Evolutionary conservation across 2,888 invertebrate species (phyloP).

Genomic region (Agrenia bidenticulata): DNA sequence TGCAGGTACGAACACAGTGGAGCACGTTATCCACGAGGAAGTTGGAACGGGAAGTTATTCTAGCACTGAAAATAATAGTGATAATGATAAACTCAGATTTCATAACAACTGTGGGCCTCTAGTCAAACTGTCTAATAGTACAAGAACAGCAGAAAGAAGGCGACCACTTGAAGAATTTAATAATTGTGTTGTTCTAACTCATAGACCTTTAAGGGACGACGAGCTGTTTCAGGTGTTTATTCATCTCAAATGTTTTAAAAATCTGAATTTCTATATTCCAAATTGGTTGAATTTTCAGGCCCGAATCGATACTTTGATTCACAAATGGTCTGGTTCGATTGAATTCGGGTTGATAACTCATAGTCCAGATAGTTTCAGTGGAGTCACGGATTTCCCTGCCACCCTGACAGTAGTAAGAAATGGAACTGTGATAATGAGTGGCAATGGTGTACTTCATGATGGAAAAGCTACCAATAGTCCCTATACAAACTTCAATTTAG

Average conservation of each 20-base stretch:
- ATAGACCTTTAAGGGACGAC: conserved; percentile 79
- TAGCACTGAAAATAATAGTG: conserved; percentile 48
- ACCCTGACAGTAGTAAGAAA: conserved; percentile 97
- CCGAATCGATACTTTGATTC: conserved; percentile 85
- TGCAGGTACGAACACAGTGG: conserved; percentile 51
- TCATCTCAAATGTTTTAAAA: background rate
- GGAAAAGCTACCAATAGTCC: conserved; percentile 91
- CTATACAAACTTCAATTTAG: conserved; percentile 90
- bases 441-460: conserved; percentile 89
- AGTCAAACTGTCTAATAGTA: conserved; percentile 77
- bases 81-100: conserved; percentile 72
- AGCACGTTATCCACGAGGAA: conserved; percentile 47
- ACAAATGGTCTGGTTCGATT: conserved; percentile 75
- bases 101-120: conserved; percentile 85
- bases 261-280: conserved; percentile 64
- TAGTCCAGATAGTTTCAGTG: conserved; percentile 73
- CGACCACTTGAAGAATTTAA: conserved; percentile 91
- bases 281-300: conserved; percentile 78
- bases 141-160: conserved; percentile 76
- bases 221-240: conserved; percentile 77
- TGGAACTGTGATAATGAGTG: conserved; percentile 90
- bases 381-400: conserved; percentile 75
- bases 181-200: conserved; percentile 94
- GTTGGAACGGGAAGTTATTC: conserved; percentile 24
- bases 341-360: conserved; percentile 81